Evolutionary conservation across 2,888 invertebrate genomes (phyloP).

Genomic region (Nephrotoma guestfalica): DNA sequence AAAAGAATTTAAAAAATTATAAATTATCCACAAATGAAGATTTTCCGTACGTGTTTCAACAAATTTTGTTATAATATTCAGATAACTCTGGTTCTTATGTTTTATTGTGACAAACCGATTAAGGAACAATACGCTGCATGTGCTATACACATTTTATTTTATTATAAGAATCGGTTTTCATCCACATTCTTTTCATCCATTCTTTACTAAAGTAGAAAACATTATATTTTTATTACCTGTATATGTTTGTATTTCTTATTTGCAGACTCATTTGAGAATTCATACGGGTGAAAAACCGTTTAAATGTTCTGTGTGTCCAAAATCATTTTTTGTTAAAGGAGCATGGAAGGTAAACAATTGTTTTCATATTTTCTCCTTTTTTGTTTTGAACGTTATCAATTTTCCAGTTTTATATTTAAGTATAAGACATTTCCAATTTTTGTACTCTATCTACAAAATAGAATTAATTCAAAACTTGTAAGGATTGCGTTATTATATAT

Average conservation of each 20-base stretch:
- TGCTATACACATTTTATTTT: background rate
- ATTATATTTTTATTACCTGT: background rate
- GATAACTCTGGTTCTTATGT: background rate
- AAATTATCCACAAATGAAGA: no score
- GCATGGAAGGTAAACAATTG: background rate
- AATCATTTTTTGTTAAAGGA: background rate
- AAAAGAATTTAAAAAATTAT: no score
- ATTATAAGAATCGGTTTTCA: background rate
- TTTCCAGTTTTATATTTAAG: background rate
- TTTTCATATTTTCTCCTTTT: background rate
- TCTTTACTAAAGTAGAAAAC: background rate
- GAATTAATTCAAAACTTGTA: background rate
- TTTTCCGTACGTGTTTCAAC: no score
- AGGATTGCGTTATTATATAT: background rate
- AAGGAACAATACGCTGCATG: background rate
- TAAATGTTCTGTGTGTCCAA: background rate
- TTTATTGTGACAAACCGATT: background rate
- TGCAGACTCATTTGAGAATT: background rate
- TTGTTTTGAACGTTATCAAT: background rate
- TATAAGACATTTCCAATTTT: background rate
- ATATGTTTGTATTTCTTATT: background rate
- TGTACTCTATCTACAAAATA: background rate
- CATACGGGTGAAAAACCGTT: background rate
- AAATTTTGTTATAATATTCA: no score
- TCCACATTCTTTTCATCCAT: background rate